These are phyloP conservation scores for Thumatha senex DNA, from an alignment of 2,888 invertebrate genomes.

Conservation along the genomic window DNA sequence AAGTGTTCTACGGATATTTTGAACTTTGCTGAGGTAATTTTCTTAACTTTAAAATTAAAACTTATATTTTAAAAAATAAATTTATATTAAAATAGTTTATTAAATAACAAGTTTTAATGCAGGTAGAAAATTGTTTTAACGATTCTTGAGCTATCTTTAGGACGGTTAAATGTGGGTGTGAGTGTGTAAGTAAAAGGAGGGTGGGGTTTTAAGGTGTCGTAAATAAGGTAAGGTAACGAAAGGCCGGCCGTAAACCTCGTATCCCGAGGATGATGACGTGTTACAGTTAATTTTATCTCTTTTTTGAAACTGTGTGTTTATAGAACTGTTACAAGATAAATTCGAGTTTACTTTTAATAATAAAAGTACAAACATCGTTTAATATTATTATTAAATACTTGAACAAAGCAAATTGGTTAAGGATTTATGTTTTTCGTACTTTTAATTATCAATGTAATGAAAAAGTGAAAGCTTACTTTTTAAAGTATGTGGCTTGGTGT, in stretches of 20 bases:
- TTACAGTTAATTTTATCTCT: constrained; percentile 18
- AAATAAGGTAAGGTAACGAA: constrained; percentile 28
- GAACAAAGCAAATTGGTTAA: not conserved
- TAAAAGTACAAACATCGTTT: not conserved
- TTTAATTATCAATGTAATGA: too few species aligned
- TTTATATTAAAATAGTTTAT: too few species aligned
- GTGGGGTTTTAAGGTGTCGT: constrained; percentile 21
- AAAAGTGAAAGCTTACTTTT: too few species aligned
- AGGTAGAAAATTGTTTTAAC: constrained; percentile 8
- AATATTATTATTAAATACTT: not conserved
- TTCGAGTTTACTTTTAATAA: not conserved
- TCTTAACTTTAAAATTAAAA: constrained; percentile 13
- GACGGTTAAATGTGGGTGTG: constrained; percentile 19
- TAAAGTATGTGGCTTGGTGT: too few species aligned
- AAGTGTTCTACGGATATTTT: constrained; percentile 47
- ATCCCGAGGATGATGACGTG: constrained; percentile 18
- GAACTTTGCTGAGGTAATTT: constrained; percentile 44
- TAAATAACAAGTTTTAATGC: constrained; percentile 19
- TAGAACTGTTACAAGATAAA: not conserved
- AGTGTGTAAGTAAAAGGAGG: constrained; percentile 11
- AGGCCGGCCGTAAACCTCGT: constrained; percentile 12
- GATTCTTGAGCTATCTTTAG: constrained; percentile 6
- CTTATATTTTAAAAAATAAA: constrained; percentile 7
- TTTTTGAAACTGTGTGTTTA: not conserved
- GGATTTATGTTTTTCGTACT: not conserved